Conservation (phyloP, 2,888 invertebrate species). For the Bruchidius siliquastri region DNA sequence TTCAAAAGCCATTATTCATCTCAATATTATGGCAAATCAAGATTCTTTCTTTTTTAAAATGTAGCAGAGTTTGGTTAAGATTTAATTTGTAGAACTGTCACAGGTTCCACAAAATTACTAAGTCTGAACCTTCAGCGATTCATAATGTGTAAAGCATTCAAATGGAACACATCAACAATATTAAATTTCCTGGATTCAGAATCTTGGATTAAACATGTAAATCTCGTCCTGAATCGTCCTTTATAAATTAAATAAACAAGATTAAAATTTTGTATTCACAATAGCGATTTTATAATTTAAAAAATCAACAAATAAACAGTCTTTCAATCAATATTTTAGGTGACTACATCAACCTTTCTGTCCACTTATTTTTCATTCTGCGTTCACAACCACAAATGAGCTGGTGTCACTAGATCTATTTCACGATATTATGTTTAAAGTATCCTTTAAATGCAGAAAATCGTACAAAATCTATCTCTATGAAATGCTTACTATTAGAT, state of each 20-base stretch:
- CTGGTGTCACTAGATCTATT: constrained; percentile 29
- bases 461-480: constrained; percentile 25
- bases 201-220: neutral
- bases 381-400: constrained; percentile 42
- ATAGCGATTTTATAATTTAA: constrained; percentile 20
- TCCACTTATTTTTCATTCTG: constrained; percentile 18
- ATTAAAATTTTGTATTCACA: constrained; percentile 17
- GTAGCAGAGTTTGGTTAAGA: too few relatives aligned
- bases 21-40: too few relatives aligned
- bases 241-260: constrained; percentile 20
- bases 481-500: constrained; percentile 35
- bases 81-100: too few relatives aligned
- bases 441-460: constrained; percentile 18
- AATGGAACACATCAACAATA: constrained; percentile 25
- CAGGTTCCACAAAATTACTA: neutral
- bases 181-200: constrained; percentile 14
- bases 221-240: constrained; percentile 9
- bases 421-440: constrained; percentile 32
- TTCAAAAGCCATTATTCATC: too few relatives aligned
- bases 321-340: constrained; percentile 22
- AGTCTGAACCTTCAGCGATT: neutral
- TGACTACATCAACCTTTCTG: constrained; percentile 5
- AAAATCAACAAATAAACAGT: constrained; percentile 37
- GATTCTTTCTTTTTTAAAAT: too few relatives aligned
- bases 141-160: constrained; percentile 22